phyloP scores from a whole-genome alignment of 1,140 invertebrate species.

The Stenopsyche tienmushanensis region DNA sequence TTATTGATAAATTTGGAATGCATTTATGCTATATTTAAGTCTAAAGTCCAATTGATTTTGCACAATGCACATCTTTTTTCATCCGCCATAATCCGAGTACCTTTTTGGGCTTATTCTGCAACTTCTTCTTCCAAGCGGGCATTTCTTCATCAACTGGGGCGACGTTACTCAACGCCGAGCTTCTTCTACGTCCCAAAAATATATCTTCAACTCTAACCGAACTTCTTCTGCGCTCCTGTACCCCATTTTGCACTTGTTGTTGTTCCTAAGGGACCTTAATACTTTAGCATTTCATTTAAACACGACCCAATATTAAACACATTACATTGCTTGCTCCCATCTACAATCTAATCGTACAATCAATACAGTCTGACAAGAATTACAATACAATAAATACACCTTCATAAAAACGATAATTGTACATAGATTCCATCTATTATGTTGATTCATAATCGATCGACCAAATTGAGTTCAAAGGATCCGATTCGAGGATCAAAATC shows the following conservation, averaged over 20 bases:
- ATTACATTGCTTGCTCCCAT: background rate
- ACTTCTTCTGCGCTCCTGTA: conserved; percentile 37
- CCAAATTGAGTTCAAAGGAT: background rate
- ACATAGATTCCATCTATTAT: background rate
- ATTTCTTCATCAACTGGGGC: conserved; percentile 23
- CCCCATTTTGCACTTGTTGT: background rate
- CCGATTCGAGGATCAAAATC: background rate
- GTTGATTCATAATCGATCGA: background rate
- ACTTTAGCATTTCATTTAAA: background rate
- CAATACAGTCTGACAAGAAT: background rate
- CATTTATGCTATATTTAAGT: too few species aligned
- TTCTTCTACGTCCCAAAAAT: conserved; percentile 39
- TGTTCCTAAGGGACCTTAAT: background rate
- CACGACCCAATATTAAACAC: background rate
- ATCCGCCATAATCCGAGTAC: conserved; percentile 16
- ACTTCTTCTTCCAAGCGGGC: conserved; percentile 39
- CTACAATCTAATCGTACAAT: background rate
- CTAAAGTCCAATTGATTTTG: too few species aligned
- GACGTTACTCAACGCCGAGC: conserved; percentile 47
- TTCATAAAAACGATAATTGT: background rate
- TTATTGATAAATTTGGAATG: too few species aligned
- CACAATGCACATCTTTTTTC: conserved; percentile 1
- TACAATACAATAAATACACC: background rate
- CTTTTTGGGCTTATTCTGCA: conserved; percentile 31
- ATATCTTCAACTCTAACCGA: too few species aligned